A percentile compares a stretch with the other conserved stretches of the same genome.
Conservation (phyloP, 2,797 vertebrate species). For the Acanthis flammea region DNA sequence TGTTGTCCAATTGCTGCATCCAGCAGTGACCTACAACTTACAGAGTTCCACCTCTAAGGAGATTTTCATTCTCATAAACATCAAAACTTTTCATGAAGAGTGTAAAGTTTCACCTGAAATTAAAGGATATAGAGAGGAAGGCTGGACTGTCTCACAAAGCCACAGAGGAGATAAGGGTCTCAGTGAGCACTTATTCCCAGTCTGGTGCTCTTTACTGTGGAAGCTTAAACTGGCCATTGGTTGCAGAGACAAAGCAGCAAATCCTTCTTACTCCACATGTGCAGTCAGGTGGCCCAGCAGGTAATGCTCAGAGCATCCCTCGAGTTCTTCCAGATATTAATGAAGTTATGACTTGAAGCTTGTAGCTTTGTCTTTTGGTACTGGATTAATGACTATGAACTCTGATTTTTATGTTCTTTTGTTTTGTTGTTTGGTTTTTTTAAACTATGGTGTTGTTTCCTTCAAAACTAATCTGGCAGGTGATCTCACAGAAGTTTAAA, state of each 20-base stretch:
- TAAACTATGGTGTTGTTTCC: fast-evolving
- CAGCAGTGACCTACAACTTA: not conserved
- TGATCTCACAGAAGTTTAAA: not conserved
- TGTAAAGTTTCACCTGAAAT: not conserved
- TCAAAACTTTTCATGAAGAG: not conserved
- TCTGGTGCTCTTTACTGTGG: not conserved
- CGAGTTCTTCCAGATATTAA: not conserved
- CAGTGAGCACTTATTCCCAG: not conserved
- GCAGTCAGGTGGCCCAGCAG: not conserved
- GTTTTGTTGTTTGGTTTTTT: not conserved
- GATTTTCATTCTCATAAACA: not conserved
- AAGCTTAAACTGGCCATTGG: not conserved
- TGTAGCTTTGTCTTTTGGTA: not conserved
- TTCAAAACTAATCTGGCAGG: not conserved
- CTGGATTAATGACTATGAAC: not conserved
- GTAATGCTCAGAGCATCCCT: not conserved
- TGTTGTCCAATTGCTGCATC: not conserved
- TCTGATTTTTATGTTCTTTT: not conserved
- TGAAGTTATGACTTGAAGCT: not conserved
- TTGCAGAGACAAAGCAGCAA: not conserved
- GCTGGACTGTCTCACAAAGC: not conserved
- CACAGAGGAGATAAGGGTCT: not conserved
- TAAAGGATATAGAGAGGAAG: not conserved
- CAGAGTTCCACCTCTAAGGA: not conserved
- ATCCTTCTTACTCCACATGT: not conserved